Percentiles rank a stretch among this genome's conserved stretches.
These are phyloP conservation scores for Drosophila orena DNA, from an alignment of 1,140 invertebrate species.

Conservation along the genomic window DNA sequence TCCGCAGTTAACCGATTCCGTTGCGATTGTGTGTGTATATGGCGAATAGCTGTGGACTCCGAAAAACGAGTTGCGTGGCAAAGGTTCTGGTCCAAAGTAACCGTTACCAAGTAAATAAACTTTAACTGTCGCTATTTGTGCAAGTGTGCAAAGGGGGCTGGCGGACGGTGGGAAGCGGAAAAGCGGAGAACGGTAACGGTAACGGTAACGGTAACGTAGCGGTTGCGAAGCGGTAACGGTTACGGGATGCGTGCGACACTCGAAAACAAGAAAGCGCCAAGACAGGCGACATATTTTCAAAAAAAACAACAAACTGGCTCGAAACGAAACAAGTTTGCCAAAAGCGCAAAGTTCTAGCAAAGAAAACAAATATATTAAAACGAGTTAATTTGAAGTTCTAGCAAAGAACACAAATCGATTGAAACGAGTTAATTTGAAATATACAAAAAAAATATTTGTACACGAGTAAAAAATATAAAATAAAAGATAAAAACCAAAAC, in stretches of 20 bases:
- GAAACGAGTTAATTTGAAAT: background rate
- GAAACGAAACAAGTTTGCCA: no score
- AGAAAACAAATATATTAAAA: background rate
- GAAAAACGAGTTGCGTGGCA: slow-evolving; percentile 68
- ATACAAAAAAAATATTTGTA: background rate
- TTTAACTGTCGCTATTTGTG: slow-evolving; percentile 75
- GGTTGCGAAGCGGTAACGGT: slow-evolving; percentile 16
- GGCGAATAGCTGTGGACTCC: slow-evolving; percentile 46
- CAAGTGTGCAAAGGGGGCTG: slow-evolving; percentile 16
- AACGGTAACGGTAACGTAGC: slow-evolving; percentile 26
- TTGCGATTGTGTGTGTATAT: slow-evolving; percentile 49
- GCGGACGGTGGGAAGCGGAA: no score
- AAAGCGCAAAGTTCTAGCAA: no score
- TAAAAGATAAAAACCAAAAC: background rate
- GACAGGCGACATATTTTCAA: background rate
- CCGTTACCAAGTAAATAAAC: slow-evolving; percentile 81
- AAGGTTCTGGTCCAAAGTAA: slow-evolving; percentile 40
- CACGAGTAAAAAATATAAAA: background rate
- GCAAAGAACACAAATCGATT: background rate
- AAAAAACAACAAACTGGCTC: no score
- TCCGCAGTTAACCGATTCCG: slow-evolving; percentile 41
- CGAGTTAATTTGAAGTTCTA: no score
- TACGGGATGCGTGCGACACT: slow-evolving; percentile 47
- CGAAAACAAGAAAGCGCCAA: background rate
- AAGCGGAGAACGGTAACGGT: background rate